Base-by-base conservation (phyloP, 2,888 invertebrate genomes). In the Chrysotoxum bicinctum region DNA sequence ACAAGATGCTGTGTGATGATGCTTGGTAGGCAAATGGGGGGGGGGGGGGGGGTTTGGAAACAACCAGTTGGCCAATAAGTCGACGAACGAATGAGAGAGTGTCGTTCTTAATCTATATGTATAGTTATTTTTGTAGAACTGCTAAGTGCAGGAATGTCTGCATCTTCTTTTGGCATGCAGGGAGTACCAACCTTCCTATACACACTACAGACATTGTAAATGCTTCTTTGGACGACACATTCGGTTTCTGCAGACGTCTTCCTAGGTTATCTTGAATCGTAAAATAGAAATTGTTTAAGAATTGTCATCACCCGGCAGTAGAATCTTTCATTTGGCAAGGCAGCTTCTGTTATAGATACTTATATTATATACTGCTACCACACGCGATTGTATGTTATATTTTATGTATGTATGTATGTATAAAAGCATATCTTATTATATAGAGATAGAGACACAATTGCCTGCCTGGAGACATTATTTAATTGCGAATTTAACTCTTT, bases 21-120 rank as follows among this genome's bases (percentile, higher is more conserved):
- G 21, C 35, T 19, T 45, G 40, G 62, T 23, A 40, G 37, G 37
- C 58, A 60, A 43, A 62, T 43, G 43, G 26, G 9, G 35, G 26
- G 14, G 14, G 58, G 26, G 43, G 76, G 54, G 43, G 54, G 26
- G 16, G 16, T 69, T 69, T 16, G 26, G 54, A 68, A 74, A 70
- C 80, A 84, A 80, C 80, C 70, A 84, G 80, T 84, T 70, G 84
- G 80, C 84, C 84, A 84, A 84, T 74, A 84, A 84, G 80, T 84
- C 84, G 84, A 84, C 84, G 72, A 68, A 80, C 84, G 72, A 58
- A 72, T 72, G 54, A 84, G 75, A 73, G 58, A 74, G 76, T 75
- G 32, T 62, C 54, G 69, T 54, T 37, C 48, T 62, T 68, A 21
- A 60, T 62, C 50, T 77, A 56, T 64, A 43, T 19, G 26, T 43